Conservation (phyloP, 2,888 invertebrate genomes). For the Lordiphosa fenestrarum region DNA sequence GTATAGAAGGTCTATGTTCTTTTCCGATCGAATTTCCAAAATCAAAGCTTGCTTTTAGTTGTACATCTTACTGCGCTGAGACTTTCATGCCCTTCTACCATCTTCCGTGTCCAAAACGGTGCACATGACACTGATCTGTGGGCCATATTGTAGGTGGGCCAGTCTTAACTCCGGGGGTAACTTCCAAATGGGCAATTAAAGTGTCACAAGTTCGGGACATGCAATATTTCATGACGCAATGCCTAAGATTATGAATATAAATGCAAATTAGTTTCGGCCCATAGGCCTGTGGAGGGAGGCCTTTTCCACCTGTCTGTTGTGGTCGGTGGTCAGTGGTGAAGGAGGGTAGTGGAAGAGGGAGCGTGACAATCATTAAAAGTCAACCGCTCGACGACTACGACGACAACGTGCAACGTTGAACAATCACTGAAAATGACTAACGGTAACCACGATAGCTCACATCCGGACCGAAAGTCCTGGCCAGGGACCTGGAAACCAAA, state of each 20-base stretch:
- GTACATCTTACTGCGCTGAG: no score
- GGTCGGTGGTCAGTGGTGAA: slow-evolving; percentile 15
- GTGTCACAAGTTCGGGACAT: slow-evolving; percentile 75
- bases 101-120: no score
- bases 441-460: slow-evolving; percentile 76
- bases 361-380: slow-evolving; percentile 75
- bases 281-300: slow-evolving; percentile 6
- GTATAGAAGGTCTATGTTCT: no score
- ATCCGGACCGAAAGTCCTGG: slow-evolving; percentile 58
- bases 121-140: slow-evolving; percentile 30
- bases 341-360: slow-evolving; percentile 36
- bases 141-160: slow-evolving; percentile 25
- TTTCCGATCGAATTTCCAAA: no score
- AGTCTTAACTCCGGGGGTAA: slow-evolving; percentile 6
- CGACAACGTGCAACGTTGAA: slow-evolving; percentile 47
- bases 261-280: slow-evolving; percentile 68
- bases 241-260: slow-evolving; percentile 74
- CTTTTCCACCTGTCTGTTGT: slow-evolving; percentile 54
- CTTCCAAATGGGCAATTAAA: slow-evolving; percentile 68
- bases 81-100: no score
- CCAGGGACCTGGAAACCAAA: slow-evolving; percentile 26
- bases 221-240: slow-evolving; percentile 75
- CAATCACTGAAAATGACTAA: slow-evolving; percentile 76
- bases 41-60: no score
- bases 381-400: slow-evolving; percentile 43